phyloP scores from a whole-genome alignment of 2,888 invertebrate genomes.

The Parthenolecanium corni region DNA sequence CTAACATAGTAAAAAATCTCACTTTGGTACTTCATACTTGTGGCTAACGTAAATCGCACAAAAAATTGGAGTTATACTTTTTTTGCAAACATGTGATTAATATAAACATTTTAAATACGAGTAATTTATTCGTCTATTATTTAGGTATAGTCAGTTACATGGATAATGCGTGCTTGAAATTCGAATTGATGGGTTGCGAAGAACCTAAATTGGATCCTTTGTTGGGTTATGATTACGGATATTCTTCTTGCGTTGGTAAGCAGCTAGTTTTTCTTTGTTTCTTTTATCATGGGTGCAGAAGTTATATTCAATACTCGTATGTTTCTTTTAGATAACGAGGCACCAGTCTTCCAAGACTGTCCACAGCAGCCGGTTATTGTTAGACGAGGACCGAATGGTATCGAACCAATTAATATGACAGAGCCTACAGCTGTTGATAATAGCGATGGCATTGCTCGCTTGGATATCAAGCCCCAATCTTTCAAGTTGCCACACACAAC shows the following conservation, averaged over 20 bases:
- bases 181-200: constrained; percentile 92
- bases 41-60: too few species aligned
- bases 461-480: constrained; percentile 83
- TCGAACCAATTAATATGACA: constrained; percentile 80
- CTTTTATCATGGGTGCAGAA: neutral
- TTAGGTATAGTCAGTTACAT: constrained; percentile 86
- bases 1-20: too few species aligned
- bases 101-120: too few species aligned
- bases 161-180: constrained; percentile 91
- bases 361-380: constrained; percentile 86
- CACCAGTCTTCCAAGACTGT: constrained; percentile 92
- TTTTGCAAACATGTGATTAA: too few species aligned
- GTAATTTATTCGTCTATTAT: constrained; percentile 5
- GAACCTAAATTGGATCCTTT: constrained; percentile 69
- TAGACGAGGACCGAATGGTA: constrained; percentile 74
- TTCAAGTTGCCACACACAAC: constrained; percentile 79
- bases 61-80: too few species aligned
- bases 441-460: constrained; percentile 82
- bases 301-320: neutral
- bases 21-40: too few species aligned
- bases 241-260: constrained; percentile 79
- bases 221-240: constrained; percentile 85
- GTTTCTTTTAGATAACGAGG: constrained; percentile 68
- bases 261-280: constrained; percentile 5
- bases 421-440: constrained; percentile 92